phyloP scores from a whole-genome alignment of 2,797 vertebrate species.

The Parambassis ranga region DNA sequence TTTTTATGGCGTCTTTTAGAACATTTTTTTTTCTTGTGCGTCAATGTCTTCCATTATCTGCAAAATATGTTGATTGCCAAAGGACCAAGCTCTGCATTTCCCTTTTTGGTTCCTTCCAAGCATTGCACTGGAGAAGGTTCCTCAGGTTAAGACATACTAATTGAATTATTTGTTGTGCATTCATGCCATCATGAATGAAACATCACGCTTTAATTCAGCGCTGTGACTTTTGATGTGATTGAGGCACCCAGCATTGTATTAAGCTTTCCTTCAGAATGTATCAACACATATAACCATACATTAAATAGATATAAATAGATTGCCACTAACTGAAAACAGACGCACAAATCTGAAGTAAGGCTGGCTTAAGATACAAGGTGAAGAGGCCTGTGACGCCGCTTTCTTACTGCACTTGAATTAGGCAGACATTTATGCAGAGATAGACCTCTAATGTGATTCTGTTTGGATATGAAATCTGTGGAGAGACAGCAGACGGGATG shows the following conservation, averaged over 20 bases:
- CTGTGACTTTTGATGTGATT: conserved; percentile 5
- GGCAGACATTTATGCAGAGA: conserved; percentile 48
- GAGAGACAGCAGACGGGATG: conserved; percentile 57
- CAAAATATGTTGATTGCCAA: background rate
- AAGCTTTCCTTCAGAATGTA: no score
- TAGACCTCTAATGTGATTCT: conserved; percentile 49
- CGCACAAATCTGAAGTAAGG: background rate
- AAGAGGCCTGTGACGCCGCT: conserved; percentile 16
- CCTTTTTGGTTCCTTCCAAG: conserved; percentile 19
- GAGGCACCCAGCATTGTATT: background rate
- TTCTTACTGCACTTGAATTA: conserved; percentile 31
- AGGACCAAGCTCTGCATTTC: conserved; percentile 4
- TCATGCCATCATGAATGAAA: conserved; percentile 13
- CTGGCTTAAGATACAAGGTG: background rate
- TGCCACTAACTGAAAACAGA: background rate
- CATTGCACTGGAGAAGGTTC: conserved; percentile 17
- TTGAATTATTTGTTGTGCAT: conserved; percentile 16
- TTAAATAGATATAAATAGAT: no score
- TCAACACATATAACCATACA: no score
- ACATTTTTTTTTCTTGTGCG: conserved; percentile 8
- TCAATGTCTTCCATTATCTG: conserved; percentile 3
- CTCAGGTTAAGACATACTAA: background rate
- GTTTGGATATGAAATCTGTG: conserved; percentile 63
- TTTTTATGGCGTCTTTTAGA: conserved; percentile 8
- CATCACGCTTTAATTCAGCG: conserved; percentile 1